Conservation (phyloP, 2,888 invertebrate genomes). For the Lathronympha strigana region DNA sequence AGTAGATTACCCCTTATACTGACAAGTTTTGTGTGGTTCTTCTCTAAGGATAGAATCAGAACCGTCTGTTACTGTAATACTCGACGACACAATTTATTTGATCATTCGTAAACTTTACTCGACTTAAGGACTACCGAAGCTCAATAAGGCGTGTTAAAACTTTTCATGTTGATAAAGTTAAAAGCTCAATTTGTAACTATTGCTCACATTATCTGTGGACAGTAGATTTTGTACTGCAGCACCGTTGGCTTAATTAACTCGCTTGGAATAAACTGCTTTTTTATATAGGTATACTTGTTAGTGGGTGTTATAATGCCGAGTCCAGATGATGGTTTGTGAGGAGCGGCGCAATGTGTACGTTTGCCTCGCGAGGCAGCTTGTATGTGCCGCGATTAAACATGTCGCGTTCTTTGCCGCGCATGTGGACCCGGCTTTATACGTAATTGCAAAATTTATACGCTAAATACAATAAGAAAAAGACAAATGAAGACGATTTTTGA, state of each 20-base stretch:
- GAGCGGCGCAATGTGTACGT: no score
- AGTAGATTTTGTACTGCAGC: conserved; percentile 37
- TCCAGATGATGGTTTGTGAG: no score
- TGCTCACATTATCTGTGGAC: conserved; percentile 36
- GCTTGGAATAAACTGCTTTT: conserved; percentile 1
- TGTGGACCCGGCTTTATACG: no score
- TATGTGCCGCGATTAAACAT: no score
- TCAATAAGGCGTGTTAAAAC: background rate
- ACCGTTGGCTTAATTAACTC: conserved; percentile 3
- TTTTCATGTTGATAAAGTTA: background rate
- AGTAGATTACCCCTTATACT: no score
- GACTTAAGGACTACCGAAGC: background rate
- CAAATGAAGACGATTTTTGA: background rate
- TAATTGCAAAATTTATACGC: conserved; percentile 13
- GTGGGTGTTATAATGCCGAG: no score
- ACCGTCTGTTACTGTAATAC: background rate
- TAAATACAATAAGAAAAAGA: conserved; percentile 1
- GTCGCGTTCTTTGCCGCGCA: no score
- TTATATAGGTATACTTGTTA: no score
- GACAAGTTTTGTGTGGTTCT: no score
- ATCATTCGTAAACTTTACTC: no score
- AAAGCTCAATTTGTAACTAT: conserved; percentile 40
- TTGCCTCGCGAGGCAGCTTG: no score
- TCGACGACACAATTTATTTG: background rate
- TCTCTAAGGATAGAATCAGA: no score